phyloP scores from a whole-genome alignment of 2,797 vertebrate genomes.

The Australoheros facetus region DNA sequence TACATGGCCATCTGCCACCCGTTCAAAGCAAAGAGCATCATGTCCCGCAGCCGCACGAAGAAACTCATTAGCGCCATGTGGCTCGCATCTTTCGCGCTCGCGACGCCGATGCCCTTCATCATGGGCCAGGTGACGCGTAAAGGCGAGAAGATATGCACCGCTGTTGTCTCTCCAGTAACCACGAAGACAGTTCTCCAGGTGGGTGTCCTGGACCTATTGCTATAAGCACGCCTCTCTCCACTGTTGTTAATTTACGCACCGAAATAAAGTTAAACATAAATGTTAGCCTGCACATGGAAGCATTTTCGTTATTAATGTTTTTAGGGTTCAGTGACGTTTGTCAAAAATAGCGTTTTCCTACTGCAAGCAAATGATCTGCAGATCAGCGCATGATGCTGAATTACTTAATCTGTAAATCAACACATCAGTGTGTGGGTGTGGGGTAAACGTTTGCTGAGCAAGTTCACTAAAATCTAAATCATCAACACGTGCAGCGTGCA shows the following conservation, averaged over 20 bases:
- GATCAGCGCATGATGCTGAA: background rate
- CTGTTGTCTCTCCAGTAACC: slow-evolving; percentile 80
- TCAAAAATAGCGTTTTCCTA: background rate
- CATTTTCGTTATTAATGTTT: background rate
- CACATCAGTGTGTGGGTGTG: background rate
- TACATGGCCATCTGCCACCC: slow-evolving; percentile 98
- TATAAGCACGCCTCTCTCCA: background rate
- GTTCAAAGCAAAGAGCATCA: slow-evolving; percentile 97
- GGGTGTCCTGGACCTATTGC: slow-evolving; percentile 47
- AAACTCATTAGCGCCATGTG: slow-evolving; percentile 95
- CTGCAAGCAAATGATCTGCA: background rate
- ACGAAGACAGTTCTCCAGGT: slow-evolving; percentile 94
- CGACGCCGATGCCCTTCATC: slow-evolving; percentile 91
- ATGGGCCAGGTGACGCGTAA: slow-evolving; percentile 88
- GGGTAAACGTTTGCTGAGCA: background rate
- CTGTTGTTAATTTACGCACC: slow-evolving; percentile 14
- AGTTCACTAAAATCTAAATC: background rate
- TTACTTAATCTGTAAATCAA: background rate
- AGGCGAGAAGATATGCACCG: slow-evolving; percentile 87
- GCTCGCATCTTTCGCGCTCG: slow-evolving; percentile 89
- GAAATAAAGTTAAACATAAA: background rate
- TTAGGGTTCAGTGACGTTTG: background rate
- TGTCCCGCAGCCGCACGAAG: slow-evolving; percentile 97
- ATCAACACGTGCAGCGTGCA: background rate
- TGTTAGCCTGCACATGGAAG: background rate